Conservation (phyloP, 2,797 vertebrate species). For the Channallabes apus region DNA sequence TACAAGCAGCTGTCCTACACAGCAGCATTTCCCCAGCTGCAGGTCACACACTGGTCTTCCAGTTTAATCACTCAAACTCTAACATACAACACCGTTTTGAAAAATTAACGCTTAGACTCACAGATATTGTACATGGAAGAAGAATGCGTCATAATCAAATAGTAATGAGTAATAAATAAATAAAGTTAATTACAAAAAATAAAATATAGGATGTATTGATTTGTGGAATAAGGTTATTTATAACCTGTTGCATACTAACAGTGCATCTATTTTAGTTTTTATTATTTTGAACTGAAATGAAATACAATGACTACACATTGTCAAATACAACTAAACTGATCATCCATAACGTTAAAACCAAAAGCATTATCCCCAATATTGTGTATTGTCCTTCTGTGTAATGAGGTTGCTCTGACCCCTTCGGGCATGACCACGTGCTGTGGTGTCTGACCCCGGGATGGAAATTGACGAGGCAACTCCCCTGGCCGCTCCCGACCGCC, state of each 20-base stretch:
- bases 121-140: neutral
- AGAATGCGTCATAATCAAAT: neutral
- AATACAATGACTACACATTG: too few relatives aligned
- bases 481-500: too few relatives aligned
- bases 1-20: slow-evolving; percentile 97
- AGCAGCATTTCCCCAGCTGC: slow-evolving; percentile 88
- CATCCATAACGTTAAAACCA: too few relatives aligned
- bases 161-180: neutral
- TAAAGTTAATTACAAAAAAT: too few relatives aligned
- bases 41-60: slow-evolving; percentile 71
- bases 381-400: too few relatives aligned
- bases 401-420: too few relatives aligned
- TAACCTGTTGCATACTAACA: neutral
- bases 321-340: too few relatives aligned
- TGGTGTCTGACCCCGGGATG: too few relatives aligned
- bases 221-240: neutral
- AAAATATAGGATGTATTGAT: neutral
- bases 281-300: neutral
- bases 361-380: too few relatives aligned
- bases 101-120: neutral
- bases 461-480: too few relatives aligned
- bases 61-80: neutral
- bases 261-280: neutral
- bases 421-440: too few relatives aligned
- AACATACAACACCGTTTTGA: neutral